Percentiles rank a stretch among this genome's conserved stretches.
These are phyloP conservation scores for Cerastis rubricosa DNA, from an alignment of 2,888 invertebrate genomes.

Conservation along the genomic window DNA sequence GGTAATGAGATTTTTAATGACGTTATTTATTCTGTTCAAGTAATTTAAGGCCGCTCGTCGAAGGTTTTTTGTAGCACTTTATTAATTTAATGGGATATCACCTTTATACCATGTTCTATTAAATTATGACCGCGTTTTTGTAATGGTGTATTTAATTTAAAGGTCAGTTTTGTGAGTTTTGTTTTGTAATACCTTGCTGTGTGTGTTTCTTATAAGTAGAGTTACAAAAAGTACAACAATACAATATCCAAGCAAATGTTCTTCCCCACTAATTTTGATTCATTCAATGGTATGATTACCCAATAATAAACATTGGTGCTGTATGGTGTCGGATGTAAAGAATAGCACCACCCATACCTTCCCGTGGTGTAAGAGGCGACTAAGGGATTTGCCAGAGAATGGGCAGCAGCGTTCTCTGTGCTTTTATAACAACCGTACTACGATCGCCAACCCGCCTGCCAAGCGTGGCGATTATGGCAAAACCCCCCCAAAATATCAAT, in stretches of 20 bases:
- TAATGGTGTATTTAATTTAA: constrained; percentile 12
- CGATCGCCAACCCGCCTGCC: too few relatives aligned
- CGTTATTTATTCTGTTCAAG: constrained; percentile 57
- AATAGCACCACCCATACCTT: too few relatives aligned
- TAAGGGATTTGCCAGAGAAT: too few relatives aligned
- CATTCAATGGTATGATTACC: neutral
- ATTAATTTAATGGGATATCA: constrained; percentile 49
- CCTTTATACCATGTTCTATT: constrained; percentile 34
- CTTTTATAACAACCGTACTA: too few relatives aligned
- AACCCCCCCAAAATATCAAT: too few relatives aligned
- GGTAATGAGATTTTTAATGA: constrained; percentile 66
- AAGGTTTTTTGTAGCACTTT: constrained; percentile 46
- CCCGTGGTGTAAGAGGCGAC: too few relatives aligned
- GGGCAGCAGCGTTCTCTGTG: too few relatives aligned
- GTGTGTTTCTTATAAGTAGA: neutral
- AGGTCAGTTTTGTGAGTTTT: constrained; percentile 26
- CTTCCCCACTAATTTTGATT: neutral
- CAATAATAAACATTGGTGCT: neutral
- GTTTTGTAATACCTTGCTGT: constrained; percentile 7
- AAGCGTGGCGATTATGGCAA: too few relatives aligned
- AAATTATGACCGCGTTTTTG: constrained; percentile 33
- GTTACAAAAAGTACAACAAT: neutral
- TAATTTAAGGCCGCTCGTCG: constrained; percentile 37
- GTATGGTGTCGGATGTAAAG: too few relatives aligned
- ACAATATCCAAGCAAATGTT: neutral